phyloP scores from a whole-genome alignment of 2,888 invertebrate genomes.

The Tetranychus piercei region DNA sequence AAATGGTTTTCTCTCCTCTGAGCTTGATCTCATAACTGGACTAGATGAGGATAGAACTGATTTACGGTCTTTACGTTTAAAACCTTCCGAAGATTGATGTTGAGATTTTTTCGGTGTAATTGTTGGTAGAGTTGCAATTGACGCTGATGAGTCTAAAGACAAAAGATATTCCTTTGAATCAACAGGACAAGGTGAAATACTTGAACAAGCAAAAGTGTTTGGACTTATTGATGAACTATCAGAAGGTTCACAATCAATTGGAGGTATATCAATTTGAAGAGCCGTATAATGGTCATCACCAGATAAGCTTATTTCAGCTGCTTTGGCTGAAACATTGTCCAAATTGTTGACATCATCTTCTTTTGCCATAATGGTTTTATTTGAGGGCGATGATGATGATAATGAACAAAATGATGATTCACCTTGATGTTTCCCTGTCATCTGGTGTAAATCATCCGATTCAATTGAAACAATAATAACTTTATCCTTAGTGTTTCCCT shows the following conservation, averaged over 20 bases:
- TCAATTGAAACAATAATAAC: neutral
- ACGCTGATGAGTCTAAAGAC: neutral
- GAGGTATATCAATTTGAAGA: neutral
- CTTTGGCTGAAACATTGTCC: neutral
- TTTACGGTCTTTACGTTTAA: neutral
- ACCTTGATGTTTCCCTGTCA: neutral
- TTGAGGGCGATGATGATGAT: neutral
- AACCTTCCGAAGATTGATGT: neutral
- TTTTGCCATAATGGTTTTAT: neutral
- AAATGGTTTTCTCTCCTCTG: conserved; percentile 23
- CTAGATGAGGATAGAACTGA: neutral
- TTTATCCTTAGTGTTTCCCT: neutral
- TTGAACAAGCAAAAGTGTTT: neutral
- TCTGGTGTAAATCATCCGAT: neutral
- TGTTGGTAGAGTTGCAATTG: neutral
- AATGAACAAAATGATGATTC: neutral
- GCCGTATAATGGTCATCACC: neutral
- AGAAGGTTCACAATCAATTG: neutral
- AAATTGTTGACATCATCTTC: neutral
- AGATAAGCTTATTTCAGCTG: neutral
- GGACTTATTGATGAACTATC: neutral
- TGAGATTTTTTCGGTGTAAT: no score
- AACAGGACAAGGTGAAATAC: neutral
- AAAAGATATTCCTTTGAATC: neutral
- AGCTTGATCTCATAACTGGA: conserved; percentile 22